phyloP scores from a whole-genome alignment of 2,113 vertebrate genomes.

The Cygnus buccinator region DNA sequence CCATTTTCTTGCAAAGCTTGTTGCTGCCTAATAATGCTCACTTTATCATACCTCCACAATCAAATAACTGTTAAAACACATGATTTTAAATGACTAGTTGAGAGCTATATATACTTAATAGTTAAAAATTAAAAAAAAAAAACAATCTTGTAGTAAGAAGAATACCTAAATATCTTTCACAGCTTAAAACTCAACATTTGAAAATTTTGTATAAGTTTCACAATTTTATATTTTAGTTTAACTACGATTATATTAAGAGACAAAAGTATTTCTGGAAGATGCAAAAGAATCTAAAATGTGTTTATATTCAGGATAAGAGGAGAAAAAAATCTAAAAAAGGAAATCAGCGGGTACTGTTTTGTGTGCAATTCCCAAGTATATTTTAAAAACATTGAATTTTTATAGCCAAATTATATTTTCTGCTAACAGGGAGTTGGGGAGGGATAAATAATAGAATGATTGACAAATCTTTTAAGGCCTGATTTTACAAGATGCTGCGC shows the following conservation, averaged over 20 bases:
- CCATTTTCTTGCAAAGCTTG: neutral
- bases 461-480: conserved; percentile 69
- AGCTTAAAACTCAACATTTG: neutral
- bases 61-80: neutral
- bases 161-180: neutral
- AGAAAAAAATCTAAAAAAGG: neutral
- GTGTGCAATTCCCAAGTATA: conserved; percentile 61
- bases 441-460: conserved; percentile 67
- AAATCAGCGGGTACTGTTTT: conserved; percentile 56
- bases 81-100: neutral
- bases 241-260: neutral
- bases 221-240: neutral
- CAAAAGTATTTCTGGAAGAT: neutral
- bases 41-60: neutral
- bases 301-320: neutral
- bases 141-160: neutral
- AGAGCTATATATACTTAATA: neutral
- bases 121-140: neutral
- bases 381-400: conserved; percentile 69
- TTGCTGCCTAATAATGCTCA: neutral
- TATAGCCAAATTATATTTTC: conserved; percentile 74
- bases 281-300: neutral
- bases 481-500: conserved; percentile 70
- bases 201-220: neutral
- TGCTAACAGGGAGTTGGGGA: conserved; percentile 26